These are phyloP conservation scores for Romanomermis culicivorax DNA, from an alignment of 2,888 invertebrate genomes.

Conservation along the genomic window DNA sequence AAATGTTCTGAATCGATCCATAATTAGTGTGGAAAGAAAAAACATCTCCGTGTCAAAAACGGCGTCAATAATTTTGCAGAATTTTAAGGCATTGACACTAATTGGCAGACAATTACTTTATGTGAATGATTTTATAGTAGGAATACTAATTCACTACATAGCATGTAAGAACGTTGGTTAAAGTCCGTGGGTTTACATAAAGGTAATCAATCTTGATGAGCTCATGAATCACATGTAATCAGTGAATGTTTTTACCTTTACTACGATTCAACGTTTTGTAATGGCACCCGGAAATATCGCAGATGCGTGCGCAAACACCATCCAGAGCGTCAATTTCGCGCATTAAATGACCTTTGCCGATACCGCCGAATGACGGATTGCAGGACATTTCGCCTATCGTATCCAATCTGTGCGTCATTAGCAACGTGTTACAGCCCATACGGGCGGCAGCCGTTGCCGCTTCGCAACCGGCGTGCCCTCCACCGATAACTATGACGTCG, in stretches of 20 bases:
- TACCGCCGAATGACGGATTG: slow-evolving; percentile 76
- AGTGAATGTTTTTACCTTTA: slow-evolving; percentile 35
- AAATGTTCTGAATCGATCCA: no score
- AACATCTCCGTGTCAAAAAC: no score
- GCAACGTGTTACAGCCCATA: slow-evolving; percentile 54
- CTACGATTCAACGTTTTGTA: slow-evolving; percentile 50
- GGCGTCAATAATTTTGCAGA: no score
- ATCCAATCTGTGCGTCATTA: slow-evolving; percentile 59
- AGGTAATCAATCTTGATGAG: no score
- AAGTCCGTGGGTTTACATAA: no score
- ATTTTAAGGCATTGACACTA: no score
- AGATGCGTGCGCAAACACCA: slow-evolving; percentile 56
- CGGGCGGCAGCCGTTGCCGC: slow-evolving; percentile 60
- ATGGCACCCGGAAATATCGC: slow-evolving; percentile 40
- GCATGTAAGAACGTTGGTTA: no score
- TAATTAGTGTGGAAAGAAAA: no score
- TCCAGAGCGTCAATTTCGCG: slow-evolving; percentile 67
- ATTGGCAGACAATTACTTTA: no score
- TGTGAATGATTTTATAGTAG: no score
- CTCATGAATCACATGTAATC: no score
- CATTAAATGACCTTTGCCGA: slow-evolving; percentile 71
- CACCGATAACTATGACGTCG: slow-evolving; percentile 65
- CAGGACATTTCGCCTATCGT: slow-evolving; percentile 81
- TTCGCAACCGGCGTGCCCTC: slow-evolving; percentile 75
- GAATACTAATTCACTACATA: no score